A percentile compares a stretch with the other conserved stretches of the same genome.
Evolutionary conservation across 2,888 invertebrate genomes (phyloP).

Genomic region (Metacarcinus magister): DNA sequence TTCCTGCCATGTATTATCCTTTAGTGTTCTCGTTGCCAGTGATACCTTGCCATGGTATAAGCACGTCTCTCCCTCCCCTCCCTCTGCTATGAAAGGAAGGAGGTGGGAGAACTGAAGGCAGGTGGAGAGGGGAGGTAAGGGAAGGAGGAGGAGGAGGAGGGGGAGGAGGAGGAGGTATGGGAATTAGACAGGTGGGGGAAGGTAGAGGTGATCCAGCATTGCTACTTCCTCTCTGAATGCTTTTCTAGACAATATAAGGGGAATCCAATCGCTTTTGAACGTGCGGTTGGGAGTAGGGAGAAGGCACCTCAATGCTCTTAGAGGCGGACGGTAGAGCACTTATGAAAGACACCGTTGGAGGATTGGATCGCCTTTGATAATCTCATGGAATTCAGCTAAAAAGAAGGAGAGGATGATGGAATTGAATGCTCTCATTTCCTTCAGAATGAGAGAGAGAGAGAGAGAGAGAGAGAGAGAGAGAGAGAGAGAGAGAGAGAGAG

Average conservation of each 20-base stretch:
- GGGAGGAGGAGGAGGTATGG: background rate
- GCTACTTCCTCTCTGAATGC: conserved; percentile 19
- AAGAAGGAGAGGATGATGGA: background rate
- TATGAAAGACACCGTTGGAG: conserved; percentile 15
- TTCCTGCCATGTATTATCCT: too few relatives aligned
- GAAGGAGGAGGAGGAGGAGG: background rate
- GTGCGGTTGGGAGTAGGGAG: background rate
- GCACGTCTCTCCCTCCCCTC: too few relatives aligned
- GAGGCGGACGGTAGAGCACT: background rate
- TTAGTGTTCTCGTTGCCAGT: too few relatives aligned
- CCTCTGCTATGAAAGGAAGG: background rate
- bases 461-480: too few relatives aligned
- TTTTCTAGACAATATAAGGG: conserved; percentile 27
- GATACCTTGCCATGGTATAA: background rate
- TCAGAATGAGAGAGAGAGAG: background rate
- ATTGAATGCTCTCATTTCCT: background rate
- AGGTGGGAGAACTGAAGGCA: background rate
- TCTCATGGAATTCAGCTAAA: background rate
- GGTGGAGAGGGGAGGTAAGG: background rate
- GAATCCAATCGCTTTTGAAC: background rate
- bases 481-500: too few relatives aligned
- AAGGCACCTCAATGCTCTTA: conserved; percentile 41
- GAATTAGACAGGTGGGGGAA: background rate
- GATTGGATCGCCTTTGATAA: conserved; percentile 20
- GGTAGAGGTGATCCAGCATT: background rate